Evolutionary conservation across 1,140 invertebrate genomes (phyloP).

Genomic region (Planococcus citri): DNA sequence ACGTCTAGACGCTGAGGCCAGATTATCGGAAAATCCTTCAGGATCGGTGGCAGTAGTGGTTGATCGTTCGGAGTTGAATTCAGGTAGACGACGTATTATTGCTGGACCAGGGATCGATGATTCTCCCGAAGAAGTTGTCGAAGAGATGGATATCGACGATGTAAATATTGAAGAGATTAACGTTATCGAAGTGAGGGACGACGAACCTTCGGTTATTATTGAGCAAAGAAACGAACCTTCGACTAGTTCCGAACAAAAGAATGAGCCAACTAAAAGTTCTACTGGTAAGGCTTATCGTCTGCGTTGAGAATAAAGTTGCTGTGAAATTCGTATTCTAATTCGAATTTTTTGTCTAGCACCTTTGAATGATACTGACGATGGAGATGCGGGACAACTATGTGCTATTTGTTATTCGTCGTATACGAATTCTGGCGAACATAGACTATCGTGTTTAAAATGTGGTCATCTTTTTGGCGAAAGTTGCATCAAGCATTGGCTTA

Average conservation of each 20-base stretch:
- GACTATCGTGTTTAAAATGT: constrained; percentile 68
- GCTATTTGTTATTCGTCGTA: constrained; percentile 78
- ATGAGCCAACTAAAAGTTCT: background rate
- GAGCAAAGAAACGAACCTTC: too few relatives aligned
- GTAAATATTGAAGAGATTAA: background rate
- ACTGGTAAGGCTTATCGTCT: too few relatives aligned
- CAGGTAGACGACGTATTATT: too few relatives aligned
- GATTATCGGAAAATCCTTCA: too few relatives aligned
- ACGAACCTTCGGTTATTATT: background rate
- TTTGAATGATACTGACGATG: background rate
- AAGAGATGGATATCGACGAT: background rate
- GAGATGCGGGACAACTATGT: constrained; percentile 54
- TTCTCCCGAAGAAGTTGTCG: background rate
- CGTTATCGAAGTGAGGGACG: background rate
- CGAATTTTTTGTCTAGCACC: too few relatives aligned
- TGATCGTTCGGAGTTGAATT: too few relatives aligned
- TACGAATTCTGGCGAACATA: constrained; percentile 72
- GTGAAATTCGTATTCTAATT: too few relatives aligned
- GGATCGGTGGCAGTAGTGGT: too few relatives aligned
- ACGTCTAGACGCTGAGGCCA: too few relatives aligned
- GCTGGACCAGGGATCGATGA: background rate
- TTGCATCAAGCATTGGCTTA: constrained; percentile 73
- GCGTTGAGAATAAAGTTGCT: too few relatives aligned
- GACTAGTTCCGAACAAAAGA: too few relatives aligned
- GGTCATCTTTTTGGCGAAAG: constrained; percentile 79